These are phyloP conservation scores for Egretta garzetta DNA, from an alignment of 2,113 vertebrate genomes.

Conservation along the genomic window DNA sequence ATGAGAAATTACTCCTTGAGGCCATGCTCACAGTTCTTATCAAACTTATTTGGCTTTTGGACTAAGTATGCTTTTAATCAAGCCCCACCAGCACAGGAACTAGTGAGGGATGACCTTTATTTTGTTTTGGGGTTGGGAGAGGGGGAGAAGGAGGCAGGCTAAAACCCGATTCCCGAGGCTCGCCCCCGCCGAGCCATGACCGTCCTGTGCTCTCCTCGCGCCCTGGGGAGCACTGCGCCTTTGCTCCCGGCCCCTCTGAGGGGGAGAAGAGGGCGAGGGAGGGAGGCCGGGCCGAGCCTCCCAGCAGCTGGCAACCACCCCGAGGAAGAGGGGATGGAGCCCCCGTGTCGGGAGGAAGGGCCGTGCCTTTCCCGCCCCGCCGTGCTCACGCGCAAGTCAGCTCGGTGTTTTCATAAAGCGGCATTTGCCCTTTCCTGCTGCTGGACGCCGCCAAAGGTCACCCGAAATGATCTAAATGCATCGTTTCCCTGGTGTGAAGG, in stretches of 20 bases:
- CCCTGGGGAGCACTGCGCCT: not conserved
- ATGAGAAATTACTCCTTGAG: not conserved
- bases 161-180: accelerated
- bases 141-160: not conserved
- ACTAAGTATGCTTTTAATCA: not conserved
- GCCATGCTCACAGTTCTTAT: not conserved
- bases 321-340: not conserved
- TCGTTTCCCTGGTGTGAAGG: not conserved
- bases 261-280: accelerated
- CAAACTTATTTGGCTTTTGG: not conserved
- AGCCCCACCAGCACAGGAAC: not conserved
- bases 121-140: not conserved
- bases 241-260: accelerated
- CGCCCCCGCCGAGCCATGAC: accelerated
- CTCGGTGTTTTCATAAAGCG: accelerated
- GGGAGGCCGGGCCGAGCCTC: accelerated
- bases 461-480: not conserved
- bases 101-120: not conserved
- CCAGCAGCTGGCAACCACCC: not conserved
- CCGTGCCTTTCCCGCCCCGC: accelerated
- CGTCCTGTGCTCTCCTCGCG: accelerated
- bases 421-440: not conserved
- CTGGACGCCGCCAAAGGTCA: not conserved
- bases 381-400: not conserved
- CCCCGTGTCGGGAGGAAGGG: not conserved